Percentiles rank a stretch among this genome's conserved stretches.
Evolutionary conservation across 2,113 vertebrate genomes (phyloP).

Genomic region (Muscicapa adusta): DNA sequence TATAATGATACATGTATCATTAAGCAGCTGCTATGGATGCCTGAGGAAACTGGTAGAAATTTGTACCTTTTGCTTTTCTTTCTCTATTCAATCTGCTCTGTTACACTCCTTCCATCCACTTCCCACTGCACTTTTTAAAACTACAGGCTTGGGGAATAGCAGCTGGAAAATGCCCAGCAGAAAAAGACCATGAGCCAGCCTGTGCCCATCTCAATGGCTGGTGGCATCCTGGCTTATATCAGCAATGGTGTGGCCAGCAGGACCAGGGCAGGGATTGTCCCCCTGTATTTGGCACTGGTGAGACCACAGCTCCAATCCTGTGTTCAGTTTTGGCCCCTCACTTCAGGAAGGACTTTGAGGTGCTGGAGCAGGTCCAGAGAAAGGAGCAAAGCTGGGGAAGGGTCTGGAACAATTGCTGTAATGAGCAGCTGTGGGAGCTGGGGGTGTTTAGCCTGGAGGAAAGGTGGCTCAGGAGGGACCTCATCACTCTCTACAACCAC

Average conservation of each 20-base stretch:
- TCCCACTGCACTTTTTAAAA: conserved; percentile 53
- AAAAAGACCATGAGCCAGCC: fast-evolving
- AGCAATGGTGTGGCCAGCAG: background rate
- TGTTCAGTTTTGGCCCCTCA: background rate
- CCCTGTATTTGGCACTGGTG: background rate
- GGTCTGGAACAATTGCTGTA: background rate
- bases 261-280: fast-evolving
- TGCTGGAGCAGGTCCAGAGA: fast-evolving
- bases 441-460: background rate
- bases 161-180: background rate
- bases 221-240: background rate
- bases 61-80: conserved; percentile 83
- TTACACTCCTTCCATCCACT: conserved; percentile 58
- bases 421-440: background rate
- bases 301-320: fast-evolving
- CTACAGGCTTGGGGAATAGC: background rate
- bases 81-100: conserved; percentile 55
- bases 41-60: conserved; percentile 79
- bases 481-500: background rate
- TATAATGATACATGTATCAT: conserved; percentile 89
- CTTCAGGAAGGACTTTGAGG: background rate
- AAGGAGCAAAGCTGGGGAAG: background rate
- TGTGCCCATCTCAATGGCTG: background rate
- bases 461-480: background rate
- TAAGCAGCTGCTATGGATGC: conserved; percentile 85